Conservation (phyloP, 2,888 invertebrate genomes). For the Ochropacha duplaris region DNA sequence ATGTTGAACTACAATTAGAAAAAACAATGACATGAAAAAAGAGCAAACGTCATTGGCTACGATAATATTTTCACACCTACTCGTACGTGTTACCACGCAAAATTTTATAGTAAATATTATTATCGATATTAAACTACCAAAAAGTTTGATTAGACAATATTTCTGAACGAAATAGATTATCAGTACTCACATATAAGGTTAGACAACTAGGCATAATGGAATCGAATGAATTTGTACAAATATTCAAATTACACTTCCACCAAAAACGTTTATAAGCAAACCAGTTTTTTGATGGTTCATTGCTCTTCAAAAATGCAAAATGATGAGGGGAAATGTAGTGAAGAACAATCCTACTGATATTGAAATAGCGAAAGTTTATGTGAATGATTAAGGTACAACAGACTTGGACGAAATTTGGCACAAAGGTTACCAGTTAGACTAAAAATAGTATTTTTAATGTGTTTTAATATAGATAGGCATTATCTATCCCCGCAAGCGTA, state of each 20-base stretch:
- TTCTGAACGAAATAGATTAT: too few relatives aligned
- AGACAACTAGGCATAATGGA: background rate
- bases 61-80: background rate
- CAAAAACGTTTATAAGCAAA: background rate
- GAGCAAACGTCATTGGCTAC: background rate
- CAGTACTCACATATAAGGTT: too few relatives aligned
- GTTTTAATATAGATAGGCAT: too few relatives aligned
- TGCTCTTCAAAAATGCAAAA: background rate
- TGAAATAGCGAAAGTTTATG: too few relatives aligned
- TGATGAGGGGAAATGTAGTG: background rate
- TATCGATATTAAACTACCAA: background rate
- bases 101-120: background rate
- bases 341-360: too few relatives aligned
- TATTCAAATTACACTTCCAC: background rate
- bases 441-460: too few relatives aligned
- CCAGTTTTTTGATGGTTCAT: background rate
- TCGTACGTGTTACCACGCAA: background rate
- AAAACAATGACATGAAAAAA: background rate
- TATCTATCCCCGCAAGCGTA: too few relatives aligned
- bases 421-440: too few relatives aligned
- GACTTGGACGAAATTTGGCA: too few relatives aligned
- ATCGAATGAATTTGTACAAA: background rate
- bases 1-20: background rate
- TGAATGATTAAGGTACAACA: too few relatives aligned
- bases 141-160: background rate